Conservation (phyloP, 2,888 invertebrate genomes). For the Drosophila neonasuta region DNA sequence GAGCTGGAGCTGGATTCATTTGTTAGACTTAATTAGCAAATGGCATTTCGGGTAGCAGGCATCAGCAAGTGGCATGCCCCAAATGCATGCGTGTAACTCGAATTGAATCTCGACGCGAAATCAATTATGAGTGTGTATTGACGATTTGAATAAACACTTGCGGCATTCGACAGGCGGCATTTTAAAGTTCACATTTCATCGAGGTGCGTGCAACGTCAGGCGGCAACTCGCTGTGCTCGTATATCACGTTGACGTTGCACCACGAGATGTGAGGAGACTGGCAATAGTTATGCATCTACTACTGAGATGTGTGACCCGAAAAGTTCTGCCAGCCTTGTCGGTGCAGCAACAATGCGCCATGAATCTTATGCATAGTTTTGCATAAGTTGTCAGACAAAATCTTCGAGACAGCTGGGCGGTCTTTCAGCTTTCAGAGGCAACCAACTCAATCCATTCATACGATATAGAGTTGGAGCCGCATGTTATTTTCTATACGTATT, state of each 20-base stretch:
- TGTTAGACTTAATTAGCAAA: slow-evolving; percentile 41
- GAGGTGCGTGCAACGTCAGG: slow-evolving; percentile 39
- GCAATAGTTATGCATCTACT: slow-evolving; percentile 6
- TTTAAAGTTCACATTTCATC: slow-evolving; percentile 35
- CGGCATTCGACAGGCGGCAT: slow-evolving; percentile 44
- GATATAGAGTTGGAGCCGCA: not conserved
- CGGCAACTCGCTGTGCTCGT: slow-evolving; percentile 44
- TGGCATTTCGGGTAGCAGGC: slow-evolving; percentile 24
- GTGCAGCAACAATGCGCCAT: slow-evolving; percentile 44
- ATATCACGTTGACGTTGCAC: slow-evolving; percentile 38
- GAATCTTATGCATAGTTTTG: slow-evolving; percentile 66
- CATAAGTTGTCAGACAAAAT: slow-evolving; percentile 54
- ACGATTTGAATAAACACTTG: slow-evolving; percentile 31
- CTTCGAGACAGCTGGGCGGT: slow-evolving; percentile 50
- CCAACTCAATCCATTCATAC: not conserved
- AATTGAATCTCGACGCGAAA: slow-evolving; percentile 35
- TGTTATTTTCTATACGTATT: slow-evolving; percentile 41
- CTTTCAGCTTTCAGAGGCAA: slow-evolving; percentile 39
- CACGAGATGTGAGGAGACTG: slow-evolving; percentile 13
- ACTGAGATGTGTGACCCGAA: slow-evolving; percentile 43
- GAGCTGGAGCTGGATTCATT: slow-evolving; percentile 18
- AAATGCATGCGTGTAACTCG: slow-evolving; percentile 31
- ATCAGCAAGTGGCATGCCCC: slow-evolving; percentile 39
- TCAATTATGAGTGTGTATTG: slow-evolving; percentile 36
- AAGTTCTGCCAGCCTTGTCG: slow-evolving; percentile 56